Conservation (phyloP, 2,888 invertebrate genomes). For the Platycheirus rosarum region DNA sequence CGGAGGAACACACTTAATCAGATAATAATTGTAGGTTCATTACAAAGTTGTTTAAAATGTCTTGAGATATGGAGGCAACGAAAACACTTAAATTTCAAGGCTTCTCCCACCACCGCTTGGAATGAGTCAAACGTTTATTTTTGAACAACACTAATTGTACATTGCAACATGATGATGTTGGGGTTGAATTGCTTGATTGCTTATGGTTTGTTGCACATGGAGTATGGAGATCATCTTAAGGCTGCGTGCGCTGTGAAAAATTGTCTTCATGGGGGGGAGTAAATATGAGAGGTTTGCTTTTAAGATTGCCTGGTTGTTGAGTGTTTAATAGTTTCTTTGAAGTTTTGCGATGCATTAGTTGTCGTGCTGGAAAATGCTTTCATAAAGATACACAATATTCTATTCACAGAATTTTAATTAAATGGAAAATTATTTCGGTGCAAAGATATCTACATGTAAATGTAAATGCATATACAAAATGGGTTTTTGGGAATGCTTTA, state of each 20-base stretch:
- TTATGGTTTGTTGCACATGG: constrained; percentile 26
- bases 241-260: constrained; percentile 16
- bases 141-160: constrained; percentile 25
- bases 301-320: constrained; percentile 22
- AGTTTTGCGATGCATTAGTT: constrained; percentile 18
- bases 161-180: constrained; percentile 25
- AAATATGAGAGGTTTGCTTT: background rate
- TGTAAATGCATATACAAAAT: too few relatives aligned
- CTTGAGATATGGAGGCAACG: constrained; percentile 24
- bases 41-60: constrained; percentile 38
- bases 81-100: constrained; percentile 40
- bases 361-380: too few relatives aligned
- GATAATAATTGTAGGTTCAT: constrained; percentile 58
- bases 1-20: constrained; percentile 43
- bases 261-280: constrained; percentile 10
- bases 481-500: too few relatives aligned
- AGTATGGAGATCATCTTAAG: constrained; percentile 24
- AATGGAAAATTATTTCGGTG: too few relatives aligned
- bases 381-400: too few relatives aligned
- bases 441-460: too few relatives aligned
- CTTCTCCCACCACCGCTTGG: background rate
- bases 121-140: constrained; percentile 17
- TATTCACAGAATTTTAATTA: too few relatives aligned
- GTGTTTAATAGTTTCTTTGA: constrained; percentile 22
- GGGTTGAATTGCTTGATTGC: constrained; percentile 7